phyloP scores from a whole-genome alignment of 1,140 invertebrate genomes.

The Nephotettix cincticeps region DNA sequence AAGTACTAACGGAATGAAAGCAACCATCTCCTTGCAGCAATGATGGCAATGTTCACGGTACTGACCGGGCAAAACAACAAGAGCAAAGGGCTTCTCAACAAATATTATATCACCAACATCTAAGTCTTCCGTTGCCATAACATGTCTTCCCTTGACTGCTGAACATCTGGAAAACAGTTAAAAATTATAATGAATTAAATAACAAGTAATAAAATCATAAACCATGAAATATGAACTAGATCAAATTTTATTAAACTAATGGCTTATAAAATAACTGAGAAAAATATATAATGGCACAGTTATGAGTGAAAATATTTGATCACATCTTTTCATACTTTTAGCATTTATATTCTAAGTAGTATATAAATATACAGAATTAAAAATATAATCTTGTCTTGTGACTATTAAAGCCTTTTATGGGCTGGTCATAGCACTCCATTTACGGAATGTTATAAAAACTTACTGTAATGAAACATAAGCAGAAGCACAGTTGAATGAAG shows the following conservation, averaged over 20 bases:
- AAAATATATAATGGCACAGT: no score
- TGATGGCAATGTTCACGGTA: conserved; percentile 54
- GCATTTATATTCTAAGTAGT: no score
- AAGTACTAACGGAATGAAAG: conserved; percentile 52
- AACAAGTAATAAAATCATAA: background rate
- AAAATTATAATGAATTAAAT: background rate
- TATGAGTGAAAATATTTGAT: no score
- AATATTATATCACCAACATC: conserved; percentile 63
- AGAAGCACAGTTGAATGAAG: no score
- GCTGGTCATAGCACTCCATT: no score
- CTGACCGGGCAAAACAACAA: conserved; percentile 56
- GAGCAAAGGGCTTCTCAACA: conserved; percentile 68
- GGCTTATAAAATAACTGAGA: no score
- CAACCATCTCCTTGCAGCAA: conserved; percentile 50
- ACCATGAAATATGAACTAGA: background rate
- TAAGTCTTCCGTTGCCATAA: conserved; percentile 55
- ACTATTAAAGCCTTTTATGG: no score
- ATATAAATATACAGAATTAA: no score
- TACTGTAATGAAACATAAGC: no score
- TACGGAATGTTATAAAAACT: no score
- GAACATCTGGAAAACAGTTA: conserved; percentile 40
- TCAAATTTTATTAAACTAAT: background rate
- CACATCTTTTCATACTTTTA: no score
- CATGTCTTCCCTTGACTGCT: conserved; percentile 52
- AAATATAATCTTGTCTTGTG: no score